These are phyloP conservation scores for Synodontis membranacea DNA, from an alignment of 2,113 vertebrate species.

Conservation along the genomic window DNA sequence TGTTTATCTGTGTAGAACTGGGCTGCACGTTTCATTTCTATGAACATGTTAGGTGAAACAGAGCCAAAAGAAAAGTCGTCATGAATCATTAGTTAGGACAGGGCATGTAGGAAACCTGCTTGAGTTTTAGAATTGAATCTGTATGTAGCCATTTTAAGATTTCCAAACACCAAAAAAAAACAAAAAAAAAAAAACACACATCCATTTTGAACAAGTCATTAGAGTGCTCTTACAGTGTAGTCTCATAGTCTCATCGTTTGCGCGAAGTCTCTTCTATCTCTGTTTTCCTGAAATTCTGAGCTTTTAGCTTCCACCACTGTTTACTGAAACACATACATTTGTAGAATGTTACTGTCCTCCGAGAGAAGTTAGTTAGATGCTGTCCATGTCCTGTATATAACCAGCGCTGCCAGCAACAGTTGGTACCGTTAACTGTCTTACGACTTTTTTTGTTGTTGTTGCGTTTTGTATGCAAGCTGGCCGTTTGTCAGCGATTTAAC, in stretches of 20 bases:
- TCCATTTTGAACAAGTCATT: neutral
- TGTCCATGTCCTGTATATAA: neutral
- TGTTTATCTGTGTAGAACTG: neutral
- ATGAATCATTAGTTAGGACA: neutral
- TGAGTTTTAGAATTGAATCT: neutral
- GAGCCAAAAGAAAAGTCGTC: neutral
- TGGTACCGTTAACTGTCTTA: neutral
- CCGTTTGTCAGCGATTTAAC: neutral
- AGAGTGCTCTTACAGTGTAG: constrained; percentile 1
- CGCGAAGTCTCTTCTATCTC: neutral
- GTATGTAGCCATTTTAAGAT: neutral
- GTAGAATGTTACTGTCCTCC: neutral
- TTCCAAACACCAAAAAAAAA: neutral
- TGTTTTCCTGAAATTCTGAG: constrained; percentile 7
- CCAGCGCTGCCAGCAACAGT: neutral
- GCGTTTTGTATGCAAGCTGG: neutral
- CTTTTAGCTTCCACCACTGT: neutral
- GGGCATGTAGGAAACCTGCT: neutral
- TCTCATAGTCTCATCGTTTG: constrained; percentile 1
- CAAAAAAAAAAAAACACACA: no score
- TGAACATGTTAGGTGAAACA: neutral
- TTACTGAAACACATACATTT: constrained; percentile 6
- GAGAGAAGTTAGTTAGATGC: neutral
- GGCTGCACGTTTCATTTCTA: neutral
- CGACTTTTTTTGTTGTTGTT: neutral